Percentiles rank a stretch among this genome's conserved stretches.
Evolutionary conservation across 2,113 vertebrate species (phyloP).

Genomic region (Indri indri): DNA sequence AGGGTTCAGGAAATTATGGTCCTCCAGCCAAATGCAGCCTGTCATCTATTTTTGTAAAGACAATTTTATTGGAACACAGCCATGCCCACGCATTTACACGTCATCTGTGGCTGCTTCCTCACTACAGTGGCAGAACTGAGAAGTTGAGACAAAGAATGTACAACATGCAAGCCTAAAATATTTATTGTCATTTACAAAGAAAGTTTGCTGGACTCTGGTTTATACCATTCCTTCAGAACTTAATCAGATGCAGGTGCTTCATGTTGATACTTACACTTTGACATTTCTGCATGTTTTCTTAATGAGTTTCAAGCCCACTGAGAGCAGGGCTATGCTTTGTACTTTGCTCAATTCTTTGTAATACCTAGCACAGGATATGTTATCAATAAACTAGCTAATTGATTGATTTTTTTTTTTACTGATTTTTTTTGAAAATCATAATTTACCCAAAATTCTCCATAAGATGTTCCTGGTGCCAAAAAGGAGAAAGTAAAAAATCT

Average conservation of each 20-base stretch:
- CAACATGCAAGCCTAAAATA: background rate
- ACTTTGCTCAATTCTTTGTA: background rate
- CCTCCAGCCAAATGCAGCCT: background rate
- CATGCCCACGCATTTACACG: background rate
- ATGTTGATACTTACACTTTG: background rate
- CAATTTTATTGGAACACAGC: background rate
- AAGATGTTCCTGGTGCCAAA: background rate
- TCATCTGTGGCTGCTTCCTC: background rate
- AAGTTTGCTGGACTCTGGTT: background rate
- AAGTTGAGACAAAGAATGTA: background rate
- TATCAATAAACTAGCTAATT: background rate
- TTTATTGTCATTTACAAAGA: conserved; percentile 6
- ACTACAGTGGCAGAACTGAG: background rate
- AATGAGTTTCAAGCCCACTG: background rate
- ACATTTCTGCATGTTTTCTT: background rate
- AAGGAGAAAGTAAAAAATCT: background rate
- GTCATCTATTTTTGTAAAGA: background rate
- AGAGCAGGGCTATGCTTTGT: background rate
- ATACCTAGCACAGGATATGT: background rate
- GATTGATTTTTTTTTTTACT: background rate
- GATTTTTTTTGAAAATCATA: background rate
- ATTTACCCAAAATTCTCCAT: background rate
- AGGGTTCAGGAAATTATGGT: background rate
- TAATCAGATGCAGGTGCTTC: background rate
- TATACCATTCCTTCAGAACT: background rate